Evolutionary conservation across 1,140 invertebrate species (phyloP), one percentile per base, ranked within the genome.

Genomic region (Brachionus manjavacas): DNA sequence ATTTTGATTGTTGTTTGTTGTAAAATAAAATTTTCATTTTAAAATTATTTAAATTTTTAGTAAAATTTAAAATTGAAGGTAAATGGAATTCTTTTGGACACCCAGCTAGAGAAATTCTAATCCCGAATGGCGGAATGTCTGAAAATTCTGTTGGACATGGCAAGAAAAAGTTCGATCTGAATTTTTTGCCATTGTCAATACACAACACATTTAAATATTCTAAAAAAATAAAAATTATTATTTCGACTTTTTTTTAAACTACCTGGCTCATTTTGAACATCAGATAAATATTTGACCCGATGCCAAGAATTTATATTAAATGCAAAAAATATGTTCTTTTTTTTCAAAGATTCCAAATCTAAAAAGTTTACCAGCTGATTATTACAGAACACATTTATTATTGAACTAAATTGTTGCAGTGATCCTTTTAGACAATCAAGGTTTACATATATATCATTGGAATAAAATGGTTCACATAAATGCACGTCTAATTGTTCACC

Each of bases 1-100:
- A 76, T 76, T 76, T 76, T 76, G 72, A 49, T 49, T 76, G 43
- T 72, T 39, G 28, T 39, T 41, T 76, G 20, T 76, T 49, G 23
- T 49, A 46, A 20, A 49, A 76, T 49, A 76, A 25, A 49, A 76
- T 76, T 76, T 76, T 76, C 43, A 76, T 49, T 76, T 76, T 76
- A 16, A 49, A 76, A 23, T 76, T 76, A 12, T 25, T 39, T 76
- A 12, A 23, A 76, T 76, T 76, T 49, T 76, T 49, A 2, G 20
- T 28, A 49, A 76, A 76, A 14, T 76, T 46, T n/a, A 11, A 25
- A 31, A 76, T 12, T 20, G 4, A 11, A n/a, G 23, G 23, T 2
- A 49, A 49, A 23, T 49, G 2, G 23, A 76, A 76, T 52, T 76
- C 20, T 25, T 49, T 76, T 0, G 39, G 39, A 25, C 39, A 46